Evolutionary conservation across 2,113 vertebrate species (phyloP).

Genomic region (Suricata suricatta): DNA sequence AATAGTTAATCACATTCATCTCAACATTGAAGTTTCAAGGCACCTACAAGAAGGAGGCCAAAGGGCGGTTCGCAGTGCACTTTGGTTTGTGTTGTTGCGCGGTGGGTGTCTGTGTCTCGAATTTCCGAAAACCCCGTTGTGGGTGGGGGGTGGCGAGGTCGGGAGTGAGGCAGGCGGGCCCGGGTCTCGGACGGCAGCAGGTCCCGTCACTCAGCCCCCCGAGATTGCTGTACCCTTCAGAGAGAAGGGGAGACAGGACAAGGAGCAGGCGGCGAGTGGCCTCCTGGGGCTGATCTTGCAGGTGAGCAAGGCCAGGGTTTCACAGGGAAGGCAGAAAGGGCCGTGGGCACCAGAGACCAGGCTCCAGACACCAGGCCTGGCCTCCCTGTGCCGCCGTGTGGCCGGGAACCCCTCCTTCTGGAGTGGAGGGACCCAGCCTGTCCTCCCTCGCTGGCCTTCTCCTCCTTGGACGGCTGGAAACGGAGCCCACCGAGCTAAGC

Average conservation of each 20-base stretch:
- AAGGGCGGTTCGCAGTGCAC: constrained; percentile 80
- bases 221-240: not conserved
- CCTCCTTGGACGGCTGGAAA: not conserved
- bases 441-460: not conserved
- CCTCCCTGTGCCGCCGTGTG: accelerated
- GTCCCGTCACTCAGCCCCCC: not conserved
- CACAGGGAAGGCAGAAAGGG: not conserved
- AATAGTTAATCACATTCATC: constrained; percentile 80
- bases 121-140: constrained; percentile 48
- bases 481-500: accelerated
- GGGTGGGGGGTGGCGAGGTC: not conserved
- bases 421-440: not conserved
- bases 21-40: constrained; percentile 83
- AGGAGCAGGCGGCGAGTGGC: accelerated
- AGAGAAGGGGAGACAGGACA: not conserved
- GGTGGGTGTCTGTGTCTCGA: constrained; percentile 4
- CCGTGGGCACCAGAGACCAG: not conserved
- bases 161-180: not conserved
- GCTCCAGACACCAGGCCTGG: not conserved
- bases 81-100: constrained; percentile 77
- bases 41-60: constrained; percentile 81
- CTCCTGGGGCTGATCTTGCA: not conserved
- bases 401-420: not conserved
- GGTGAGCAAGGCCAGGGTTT: not conserved
- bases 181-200: not conserved